Conservation (phyloP, 2,113 vertebrate genomes). For the Oncorhynchus keta region DNA sequence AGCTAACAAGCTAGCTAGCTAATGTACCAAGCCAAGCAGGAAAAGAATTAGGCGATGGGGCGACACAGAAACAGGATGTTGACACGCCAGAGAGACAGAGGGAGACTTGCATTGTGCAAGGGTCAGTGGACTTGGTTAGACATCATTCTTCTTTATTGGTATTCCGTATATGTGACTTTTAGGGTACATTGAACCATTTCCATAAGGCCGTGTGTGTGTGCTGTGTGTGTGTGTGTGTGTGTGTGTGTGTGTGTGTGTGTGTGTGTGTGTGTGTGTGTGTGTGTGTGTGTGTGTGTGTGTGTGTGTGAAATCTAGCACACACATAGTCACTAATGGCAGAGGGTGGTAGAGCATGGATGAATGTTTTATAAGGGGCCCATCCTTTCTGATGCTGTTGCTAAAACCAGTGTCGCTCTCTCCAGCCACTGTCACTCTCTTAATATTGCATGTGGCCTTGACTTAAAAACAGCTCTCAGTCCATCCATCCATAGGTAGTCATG, state of each 20-base stretch:
- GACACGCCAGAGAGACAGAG: too few species aligned
- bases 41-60: too few species aligned
- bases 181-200: neutral
- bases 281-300: conserved; percentile 10
- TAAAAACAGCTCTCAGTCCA: conserved; percentile 34
- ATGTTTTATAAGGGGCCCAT: conserved; percentile 60
- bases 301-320: neutral
- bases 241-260: conserved; percentile 7
- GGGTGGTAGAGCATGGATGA: conserved; percentile 39
- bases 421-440: conserved; percentile 61
- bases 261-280: neutral
- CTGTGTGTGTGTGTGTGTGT: neutral
- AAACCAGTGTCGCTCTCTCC: conserved; percentile 57
- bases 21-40: too few species aligned
- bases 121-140: too few species aligned
- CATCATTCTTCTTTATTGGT: too few species aligned
- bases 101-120: too few species aligned
- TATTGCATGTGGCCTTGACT: conserved; percentile 51
- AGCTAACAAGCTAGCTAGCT: too few species aligned
- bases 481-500: neutral
- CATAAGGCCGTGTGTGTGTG: neutral
- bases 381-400: conserved; percentile 56
- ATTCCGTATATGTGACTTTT: neutral
- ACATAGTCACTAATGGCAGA: conserved; percentile 40
- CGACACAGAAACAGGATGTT: too few species aligned